Evolutionary conservation across 2,888 invertebrate genomes (phyloP).

Genomic region (Micoletzkya japonica): DNA sequence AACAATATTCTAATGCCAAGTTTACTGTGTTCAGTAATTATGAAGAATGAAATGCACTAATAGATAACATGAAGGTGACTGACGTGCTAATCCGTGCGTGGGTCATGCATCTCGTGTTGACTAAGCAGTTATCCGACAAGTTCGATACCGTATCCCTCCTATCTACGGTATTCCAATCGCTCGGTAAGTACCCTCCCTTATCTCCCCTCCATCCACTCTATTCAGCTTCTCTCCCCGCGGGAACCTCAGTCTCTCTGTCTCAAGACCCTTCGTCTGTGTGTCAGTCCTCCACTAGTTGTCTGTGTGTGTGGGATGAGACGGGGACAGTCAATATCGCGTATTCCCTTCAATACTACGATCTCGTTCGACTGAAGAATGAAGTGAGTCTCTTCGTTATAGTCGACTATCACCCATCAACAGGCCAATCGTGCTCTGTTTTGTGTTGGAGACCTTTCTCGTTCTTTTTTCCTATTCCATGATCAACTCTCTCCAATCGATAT

Average conservation of each 20-base stretch:
- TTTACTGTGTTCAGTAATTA: no score
- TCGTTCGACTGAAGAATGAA: constrained; percentile 1
- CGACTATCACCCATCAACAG: neutral
- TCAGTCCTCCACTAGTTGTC: neutral
- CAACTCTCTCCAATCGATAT: neutral
- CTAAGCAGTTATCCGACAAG: constrained; percentile 15
- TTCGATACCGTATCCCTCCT: constrained; percentile 16
- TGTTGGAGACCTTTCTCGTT: constrained; percentile 19
- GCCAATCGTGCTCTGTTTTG: neutral
- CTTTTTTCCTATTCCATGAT: constrained; percentile 16
- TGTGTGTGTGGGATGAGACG: constrained; percentile 12
- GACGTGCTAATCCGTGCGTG: constrained; percentile 19
- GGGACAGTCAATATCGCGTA: neutral
- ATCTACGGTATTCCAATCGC: neutral
- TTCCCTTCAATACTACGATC: neutral
- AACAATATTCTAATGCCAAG: no score
- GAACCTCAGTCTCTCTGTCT: neutral
- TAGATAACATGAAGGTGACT: constrained; percentile 25
- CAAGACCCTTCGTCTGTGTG: neutral
- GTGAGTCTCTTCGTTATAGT: neutral
- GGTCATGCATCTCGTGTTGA: constrained; percentile 13
- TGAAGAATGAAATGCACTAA: no score
- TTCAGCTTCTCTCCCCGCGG: neutral
- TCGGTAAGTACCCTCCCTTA: neutral
- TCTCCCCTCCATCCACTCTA: neutral